Conservation (phyloP, 2,888 invertebrate genomes). For the Syritta pipiens region DNA sequence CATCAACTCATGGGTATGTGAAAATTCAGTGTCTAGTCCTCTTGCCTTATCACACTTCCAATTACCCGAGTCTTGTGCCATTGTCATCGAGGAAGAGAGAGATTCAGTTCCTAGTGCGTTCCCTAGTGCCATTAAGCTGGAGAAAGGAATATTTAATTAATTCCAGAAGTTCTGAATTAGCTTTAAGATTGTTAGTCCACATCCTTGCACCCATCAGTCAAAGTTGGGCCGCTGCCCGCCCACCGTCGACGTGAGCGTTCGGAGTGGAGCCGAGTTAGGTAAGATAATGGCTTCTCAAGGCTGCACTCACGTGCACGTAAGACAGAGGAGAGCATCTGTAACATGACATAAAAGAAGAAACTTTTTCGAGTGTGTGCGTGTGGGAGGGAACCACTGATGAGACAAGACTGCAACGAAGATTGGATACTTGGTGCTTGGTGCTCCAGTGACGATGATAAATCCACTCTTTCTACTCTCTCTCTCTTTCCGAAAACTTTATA, state of each 20-base stretch:
- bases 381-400: slow-evolving; percentile 16
- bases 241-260: too few relatives aligned
- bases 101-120: too few relatives aligned
- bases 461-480: too few relatives aligned
- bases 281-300: slow-evolving; percentile 8
- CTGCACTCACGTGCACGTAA: slow-evolving; percentile 1
- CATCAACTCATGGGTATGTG: too few relatives aligned
- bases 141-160: slow-evolving; percentile 33
- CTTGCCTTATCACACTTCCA: too few relatives aligned
- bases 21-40: too few relatives aligned
- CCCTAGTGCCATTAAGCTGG: slow-evolving; percentile 8
- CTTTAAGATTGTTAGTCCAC: slow-evolving; percentile 24
- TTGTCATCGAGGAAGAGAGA: too few relatives aligned
- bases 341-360: slow-evolving; percentile 27
- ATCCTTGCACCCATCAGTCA: slow-evolving; percentile 11
- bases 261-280: slow-evolving; percentile 14
- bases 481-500: slow-evolving; percentile 46
- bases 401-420: slow-evolving; percentile 2
- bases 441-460: slow-evolving; percentile 48
- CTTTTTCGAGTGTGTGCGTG: too few relatives aligned
- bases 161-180: slow-evolving; percentile 27
- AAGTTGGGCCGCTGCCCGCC: too few relatives aligned
- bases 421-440: slow-evolving; percentile 11
- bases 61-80: too few relatives aligned
- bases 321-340: slow-evolving; percentile 30